These are phyloP conservation scores for Hemiprocne comata DNA, from an alignment of 2,113 vertebrate species.

Conservation along the genomic window DNA sequence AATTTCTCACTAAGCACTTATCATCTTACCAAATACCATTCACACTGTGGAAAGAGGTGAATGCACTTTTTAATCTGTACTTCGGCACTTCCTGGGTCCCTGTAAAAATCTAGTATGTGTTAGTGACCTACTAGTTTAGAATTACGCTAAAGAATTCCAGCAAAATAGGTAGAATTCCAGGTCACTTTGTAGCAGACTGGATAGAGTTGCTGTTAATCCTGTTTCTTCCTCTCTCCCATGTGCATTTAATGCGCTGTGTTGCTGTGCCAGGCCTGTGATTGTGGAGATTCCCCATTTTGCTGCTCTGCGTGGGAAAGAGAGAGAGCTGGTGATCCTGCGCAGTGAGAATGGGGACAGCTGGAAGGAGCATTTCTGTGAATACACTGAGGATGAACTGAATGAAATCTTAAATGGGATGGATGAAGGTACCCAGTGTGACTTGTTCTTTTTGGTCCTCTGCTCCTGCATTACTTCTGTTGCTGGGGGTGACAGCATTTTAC, in stretches of 20 bases:
- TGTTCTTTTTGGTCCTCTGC: background rate
- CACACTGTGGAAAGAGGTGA: slow-evolving; percentile 58
- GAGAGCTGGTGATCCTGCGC: slow-evolving; percentile 94
- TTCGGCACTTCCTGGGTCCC: slow-evolving; percentile 14
- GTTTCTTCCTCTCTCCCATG: slow-evolving; percentile 1
- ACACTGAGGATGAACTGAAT: slow-evolving; percentile 93
- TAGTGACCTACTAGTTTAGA: slow-evolving; percentile 13
- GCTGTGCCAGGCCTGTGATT: slow-evolving; percentile 89
- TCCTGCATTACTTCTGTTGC: background rate
- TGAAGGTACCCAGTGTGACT: slow-evolving; percentile 80
- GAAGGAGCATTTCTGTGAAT: slow-evolving; percentile 97
- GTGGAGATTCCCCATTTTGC: slow-evolving; percentile 99
- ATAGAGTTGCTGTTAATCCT: slow-evolving; percentile 51
- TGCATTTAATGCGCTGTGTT: slow-evolving; percentile 69
- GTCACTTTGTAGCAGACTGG: slow-evolving; percentile 83
- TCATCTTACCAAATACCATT: background rate
- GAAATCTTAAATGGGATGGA: slow-evolving; percentile 97
- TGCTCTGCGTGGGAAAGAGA: slow-evolving; percentile 91
- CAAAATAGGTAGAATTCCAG: slow-evolving; percentile 71
- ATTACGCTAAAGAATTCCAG: background rate
- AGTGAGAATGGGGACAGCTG: slow-evolving; percentile 96
- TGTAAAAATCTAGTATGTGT: background rate
- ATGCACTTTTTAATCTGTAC: slow-evolving; percentile 42
- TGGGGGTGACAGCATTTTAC: background rate
- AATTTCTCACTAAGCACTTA: slow-evolving; percentile 1